phyloP scores from a whole-genome alignment of 2,888 invertebrate genomes.

The Hyalella azteca region DNA sequence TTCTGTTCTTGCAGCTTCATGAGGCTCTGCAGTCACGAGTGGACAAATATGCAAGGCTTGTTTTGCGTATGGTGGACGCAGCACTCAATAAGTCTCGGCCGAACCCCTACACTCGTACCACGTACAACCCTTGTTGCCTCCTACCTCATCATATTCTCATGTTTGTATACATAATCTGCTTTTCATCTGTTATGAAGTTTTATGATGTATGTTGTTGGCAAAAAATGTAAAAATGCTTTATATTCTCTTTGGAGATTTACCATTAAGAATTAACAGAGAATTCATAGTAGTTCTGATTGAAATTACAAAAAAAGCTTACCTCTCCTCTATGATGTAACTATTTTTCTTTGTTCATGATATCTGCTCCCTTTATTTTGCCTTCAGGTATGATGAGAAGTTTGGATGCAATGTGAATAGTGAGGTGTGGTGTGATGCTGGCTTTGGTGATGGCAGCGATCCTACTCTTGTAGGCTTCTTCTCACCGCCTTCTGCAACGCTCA shows the following conservation, averaged over 20 bases:
- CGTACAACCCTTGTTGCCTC: conserved; percentile 52
- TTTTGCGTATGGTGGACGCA: neutral
- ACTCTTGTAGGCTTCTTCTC: conserved; percentile 35
- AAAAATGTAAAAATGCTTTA: no score
- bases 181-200: no score
- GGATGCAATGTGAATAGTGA: conserved; percentile 52
- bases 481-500: conserved; percentile 25
- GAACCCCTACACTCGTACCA: conserved; percentile 21
- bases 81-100: conserved; percentile 7
- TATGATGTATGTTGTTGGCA: no score
- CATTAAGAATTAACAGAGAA: no score
- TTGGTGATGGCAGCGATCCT: conserved; percentile 47
- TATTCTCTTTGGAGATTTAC: no score
- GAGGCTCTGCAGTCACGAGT: neutral
- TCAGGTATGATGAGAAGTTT: conserved; percentile 52
- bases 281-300: no score
- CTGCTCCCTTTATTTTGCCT: no score
- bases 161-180: no score
- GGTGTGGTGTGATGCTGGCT: conserved; percentile 55
- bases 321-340: no score
- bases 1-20: neutral
- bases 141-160: conserved; percentile 50
- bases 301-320: no score
- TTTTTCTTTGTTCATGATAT: no score
- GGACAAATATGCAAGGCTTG: neutral